Evolutionary conservation across 2,888 invertebrate genomes (phyloP).

Genomic region (Hyles lineata): DNA sequence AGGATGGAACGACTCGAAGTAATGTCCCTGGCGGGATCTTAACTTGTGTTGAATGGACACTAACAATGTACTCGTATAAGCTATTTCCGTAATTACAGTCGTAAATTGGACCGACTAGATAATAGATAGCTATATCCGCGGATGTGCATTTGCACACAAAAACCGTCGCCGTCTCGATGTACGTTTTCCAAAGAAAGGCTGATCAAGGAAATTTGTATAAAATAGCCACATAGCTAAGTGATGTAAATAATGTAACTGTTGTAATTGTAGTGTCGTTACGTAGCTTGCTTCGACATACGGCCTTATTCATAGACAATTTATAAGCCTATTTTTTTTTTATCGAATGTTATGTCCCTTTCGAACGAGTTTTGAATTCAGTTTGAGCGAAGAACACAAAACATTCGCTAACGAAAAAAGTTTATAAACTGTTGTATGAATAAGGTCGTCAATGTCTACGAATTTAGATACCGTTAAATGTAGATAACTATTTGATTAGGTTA

Average conservation of each 20-base stretch:
- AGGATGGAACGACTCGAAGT: constrained; percentile 1
- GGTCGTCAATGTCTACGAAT: constrained; percentile 48
- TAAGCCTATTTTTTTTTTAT: too few species aligned
- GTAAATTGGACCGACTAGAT: constrained; percentile 10
- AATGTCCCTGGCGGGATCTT: neutral
- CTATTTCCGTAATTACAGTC: constrained; percentile 7
- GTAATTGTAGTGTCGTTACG: constrained; percentile 50
- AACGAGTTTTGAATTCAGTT: too few species aligned
- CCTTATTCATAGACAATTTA: too few species aligned
- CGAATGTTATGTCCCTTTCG: too few species aligned
- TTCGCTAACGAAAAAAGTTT: too few species aligned
- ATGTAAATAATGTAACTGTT: constrained; percentile 65
- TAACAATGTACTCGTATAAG: constrained; percentile 4
- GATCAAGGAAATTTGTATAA: constrained; percentile 59
- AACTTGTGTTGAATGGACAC: constrained; percentile 10
- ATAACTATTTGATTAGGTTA: constrained; percentile 6
- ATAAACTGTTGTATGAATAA: too few species aligned
- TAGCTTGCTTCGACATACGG: constrained; percentile 56
- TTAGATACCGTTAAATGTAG: constrained; percentile 53
- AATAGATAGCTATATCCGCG: constrained; percentile 13
- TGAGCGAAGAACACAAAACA: too few species aligned
- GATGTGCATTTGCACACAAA: neutral
- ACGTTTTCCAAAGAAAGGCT: constrained; percentile 60
- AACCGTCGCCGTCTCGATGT: constrained; percentile 5
- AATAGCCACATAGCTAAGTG: constrained; percentile 53